Evolutionary conservation across 2,888 invertebrate genomes (phyloP), one percentile per base, ranked within the genome.

Genomic region (Spilarctia lutea): DNA sequence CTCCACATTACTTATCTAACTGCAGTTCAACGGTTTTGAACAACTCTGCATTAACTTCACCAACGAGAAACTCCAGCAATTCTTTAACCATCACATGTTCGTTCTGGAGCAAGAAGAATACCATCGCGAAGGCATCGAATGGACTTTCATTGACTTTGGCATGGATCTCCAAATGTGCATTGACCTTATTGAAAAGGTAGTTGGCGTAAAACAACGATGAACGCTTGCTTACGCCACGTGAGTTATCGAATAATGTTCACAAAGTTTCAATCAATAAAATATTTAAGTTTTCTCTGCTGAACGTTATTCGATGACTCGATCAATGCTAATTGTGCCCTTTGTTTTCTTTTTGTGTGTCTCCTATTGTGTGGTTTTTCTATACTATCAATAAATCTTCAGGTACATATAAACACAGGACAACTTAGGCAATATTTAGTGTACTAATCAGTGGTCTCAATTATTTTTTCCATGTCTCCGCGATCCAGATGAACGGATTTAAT

Each of bases 11-110:
- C 85, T 84, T 85, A 91, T 93, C 87, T 93, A 94, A 96, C 96
- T 95, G 95, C 96, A 98, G 98, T 98, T 94, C 97, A 99, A 99
- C 97, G 98, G 99, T 96, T 99, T 99, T 97, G 99, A 99, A 96
- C 99, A 99, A 97, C 97, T 99, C 94, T 99, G 99, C 97, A 99
- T 99, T 97, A 99, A 99, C 97, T 99, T 99, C 97, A 99, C 99
- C 95, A 99, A 99, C 96, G 99, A 99, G 97, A 98, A 99, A 96
- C 97, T 99, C 90, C 99, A 99, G 96, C 99, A 99, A 96, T 99
- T 99, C 97, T 99, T 99, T 98, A 99, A 99, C 96, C 99, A 99
- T 94, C 98, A 99, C 97, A 99, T 99, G 99, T 99, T 99, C 96
- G 98, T 99, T 87, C 97, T 99, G 92, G 99, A 99, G 96, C 99